Evolutionary conservation across 2,113 vertebrate species (phyloP).

Genomic region (Protobothrops flavoviridis): DNA sequence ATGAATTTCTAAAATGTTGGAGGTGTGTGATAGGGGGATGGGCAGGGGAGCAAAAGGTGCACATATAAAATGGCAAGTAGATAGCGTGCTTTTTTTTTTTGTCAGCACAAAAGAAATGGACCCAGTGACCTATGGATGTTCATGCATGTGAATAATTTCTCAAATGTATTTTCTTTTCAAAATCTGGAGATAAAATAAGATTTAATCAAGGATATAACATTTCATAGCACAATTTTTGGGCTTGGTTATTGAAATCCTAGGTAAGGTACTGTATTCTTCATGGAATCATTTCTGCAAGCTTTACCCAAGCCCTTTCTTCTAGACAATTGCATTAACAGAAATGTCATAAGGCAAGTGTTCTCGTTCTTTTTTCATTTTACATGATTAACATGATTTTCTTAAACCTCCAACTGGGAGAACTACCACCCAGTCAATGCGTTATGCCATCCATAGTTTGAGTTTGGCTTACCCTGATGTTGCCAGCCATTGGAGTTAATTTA

Average conservation of each 20-base stretch:
- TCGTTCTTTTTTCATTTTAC: not conserved
- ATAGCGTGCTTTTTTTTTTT: not conserved
- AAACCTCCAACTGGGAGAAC: not conserved
- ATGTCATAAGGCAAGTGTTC: not conserved
- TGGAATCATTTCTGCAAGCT: not conserved
- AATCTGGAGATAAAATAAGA: constrained; percentile 25
- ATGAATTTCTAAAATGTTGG: not conserved
- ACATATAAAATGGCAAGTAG: not conserved
- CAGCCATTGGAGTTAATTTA: not conserved
- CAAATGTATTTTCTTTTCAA: not conserved
- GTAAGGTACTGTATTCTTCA: not conserved
- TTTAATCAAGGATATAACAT: not conserved
- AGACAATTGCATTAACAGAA: not conserved
- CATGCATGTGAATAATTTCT: constrained; percentile 5
- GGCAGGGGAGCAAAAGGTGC: not conserved
- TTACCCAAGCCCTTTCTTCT: not conserved
- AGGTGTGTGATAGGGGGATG: not conserved
- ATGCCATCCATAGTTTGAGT: not conserved
- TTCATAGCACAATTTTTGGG: not conserved
- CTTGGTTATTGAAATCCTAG: not conserved
- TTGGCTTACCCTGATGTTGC: not conserved
- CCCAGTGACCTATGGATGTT: not conserved
- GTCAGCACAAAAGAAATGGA: not conserved
- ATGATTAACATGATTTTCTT: not conserved
- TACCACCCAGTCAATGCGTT: not conserved